Conservation (phyloP, 2,888 invertebrate species). For the Sussaba pulchella region DNA sequence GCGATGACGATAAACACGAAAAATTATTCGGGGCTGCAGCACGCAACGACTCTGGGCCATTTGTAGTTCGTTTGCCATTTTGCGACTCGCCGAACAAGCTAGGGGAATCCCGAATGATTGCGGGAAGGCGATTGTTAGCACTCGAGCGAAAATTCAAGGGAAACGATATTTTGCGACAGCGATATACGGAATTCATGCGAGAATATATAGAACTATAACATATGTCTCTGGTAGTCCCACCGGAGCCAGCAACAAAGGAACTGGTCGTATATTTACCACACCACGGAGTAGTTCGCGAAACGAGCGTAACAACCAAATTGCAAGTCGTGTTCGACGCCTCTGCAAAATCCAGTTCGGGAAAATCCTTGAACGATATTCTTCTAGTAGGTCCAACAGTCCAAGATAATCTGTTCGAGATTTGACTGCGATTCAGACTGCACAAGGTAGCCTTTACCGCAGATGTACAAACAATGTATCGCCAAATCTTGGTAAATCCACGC, state of each 20-base stretch:
- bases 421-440: constrained; percentile 38
- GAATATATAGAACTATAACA: constrained; percentile 65
- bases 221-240: constrained; percentile 55
- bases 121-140: constrained; percentile 71
- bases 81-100: constrained; percentile 54
- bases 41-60: constrained; percentile 64
- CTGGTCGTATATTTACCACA: constrained; percentile 40
- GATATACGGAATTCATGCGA: constrained; percentile 67
- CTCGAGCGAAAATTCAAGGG: constrained; percentile 69
- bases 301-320: constrained; percentile 25
- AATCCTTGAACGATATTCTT: constrained; percentile 42
- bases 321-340: constrained; percentile 33
- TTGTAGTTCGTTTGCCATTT: constrained; percentile 72
- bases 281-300: constrained; percentile 36
- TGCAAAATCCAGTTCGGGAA: constrained; percentile 29
- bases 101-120: constrained; percentile 68
- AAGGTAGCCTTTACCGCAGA: constrained; percentile 65
- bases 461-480: constrained; percentile 74
- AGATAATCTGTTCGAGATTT: constrained; percentile 30
- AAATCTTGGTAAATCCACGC: constrained; percentile 40
- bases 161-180: constrained; percentile 65
- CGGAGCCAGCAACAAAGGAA: not conserved
- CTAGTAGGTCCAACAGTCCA: constrained; percentile 41
- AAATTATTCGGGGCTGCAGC: constrained; percentile 11
- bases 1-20: constrained; percentile 26